Percentiles rank a stretch among this genome's conserved stretches.
Conservation (phyloP, 23 tunicate species). For the Halocynthia roretzi region DNA sequence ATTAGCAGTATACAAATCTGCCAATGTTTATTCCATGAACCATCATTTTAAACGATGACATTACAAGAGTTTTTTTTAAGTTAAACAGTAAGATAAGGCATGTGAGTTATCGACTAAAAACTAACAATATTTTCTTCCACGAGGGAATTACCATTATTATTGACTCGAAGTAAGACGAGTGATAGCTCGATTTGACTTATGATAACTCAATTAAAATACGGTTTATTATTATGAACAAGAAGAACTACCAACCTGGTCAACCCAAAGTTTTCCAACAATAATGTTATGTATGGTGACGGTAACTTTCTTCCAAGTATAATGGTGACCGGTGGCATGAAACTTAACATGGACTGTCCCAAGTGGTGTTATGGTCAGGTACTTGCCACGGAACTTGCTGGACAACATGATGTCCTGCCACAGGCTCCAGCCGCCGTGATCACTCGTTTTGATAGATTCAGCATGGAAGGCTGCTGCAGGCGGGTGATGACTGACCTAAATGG, state of each 20-base stretch:
- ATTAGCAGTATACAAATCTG: background rate
- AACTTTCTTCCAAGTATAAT: constrained; percentile 91
- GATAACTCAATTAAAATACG: background rate
- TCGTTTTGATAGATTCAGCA: constrained; percentile 44
- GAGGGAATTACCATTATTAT: no score
- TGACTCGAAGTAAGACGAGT: no score
- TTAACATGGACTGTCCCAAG: constrained; percentile 72
- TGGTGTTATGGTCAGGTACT: constrained; percentile 79
- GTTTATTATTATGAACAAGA: background rate
- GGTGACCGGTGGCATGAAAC: constrained; percentile 83
- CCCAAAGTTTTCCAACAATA: constrained; percentile 98
- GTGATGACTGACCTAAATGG: constrained; percentile 62
- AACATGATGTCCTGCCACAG: constrained; percentile 72
- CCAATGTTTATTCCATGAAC: background rate
- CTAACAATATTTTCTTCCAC: no score
- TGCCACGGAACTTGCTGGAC: constrained; percentile 85
- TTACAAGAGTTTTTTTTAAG: background rate
- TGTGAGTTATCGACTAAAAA: no score
- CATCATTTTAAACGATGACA: background rate
- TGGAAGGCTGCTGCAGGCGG: constrained; percentile 92
- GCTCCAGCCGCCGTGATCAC: constrained; percentile 78
- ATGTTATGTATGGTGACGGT: constrained; percentile 90
- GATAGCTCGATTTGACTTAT: background rate
- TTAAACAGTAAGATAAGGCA: background rate
- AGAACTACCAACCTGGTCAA: constrained; percentile 47